Conservation (phyloP, 2,113 vertebrate genomes). For the Recurvirostra avosetta region DNA sequence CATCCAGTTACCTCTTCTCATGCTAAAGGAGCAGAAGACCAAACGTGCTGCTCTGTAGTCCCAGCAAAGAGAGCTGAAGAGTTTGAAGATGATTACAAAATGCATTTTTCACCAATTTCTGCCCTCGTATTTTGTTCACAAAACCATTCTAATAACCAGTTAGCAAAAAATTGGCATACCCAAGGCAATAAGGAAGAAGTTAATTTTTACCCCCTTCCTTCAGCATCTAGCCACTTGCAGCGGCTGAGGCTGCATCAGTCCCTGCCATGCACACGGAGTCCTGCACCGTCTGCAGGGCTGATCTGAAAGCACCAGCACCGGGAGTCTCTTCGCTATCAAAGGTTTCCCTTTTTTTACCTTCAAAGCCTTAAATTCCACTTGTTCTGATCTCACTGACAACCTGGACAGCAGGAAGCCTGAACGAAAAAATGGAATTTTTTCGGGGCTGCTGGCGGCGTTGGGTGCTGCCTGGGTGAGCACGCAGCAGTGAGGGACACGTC, state of each 20-base stretch:
- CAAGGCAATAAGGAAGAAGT: neutral
- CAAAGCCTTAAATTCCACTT: neutral
- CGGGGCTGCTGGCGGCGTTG: fast-evolving
- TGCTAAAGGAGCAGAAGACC: neutral
- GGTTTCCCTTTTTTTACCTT: neutral
- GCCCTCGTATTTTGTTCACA: neutral
- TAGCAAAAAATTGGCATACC: neutral
- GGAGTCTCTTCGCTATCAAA: neutral
- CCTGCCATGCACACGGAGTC: fast-evolving
- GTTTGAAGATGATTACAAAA: neutral
- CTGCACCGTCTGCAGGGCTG: neutral
- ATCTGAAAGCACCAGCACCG: neutral
- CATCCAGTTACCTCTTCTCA: neutral
- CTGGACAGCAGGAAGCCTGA: neutral
- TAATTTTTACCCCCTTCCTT: neutral
- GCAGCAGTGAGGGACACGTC: neutral
- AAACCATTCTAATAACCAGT: neutral
- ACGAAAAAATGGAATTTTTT: neutral
- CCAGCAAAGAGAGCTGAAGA: neutral
- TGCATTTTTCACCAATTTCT: neutral
- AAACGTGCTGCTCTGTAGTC: neutral
- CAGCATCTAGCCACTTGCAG: neutral
- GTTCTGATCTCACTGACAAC: neutral
- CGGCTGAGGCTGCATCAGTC: neutral
- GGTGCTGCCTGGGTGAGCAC: neutral